Percentiles rank a stretch among this genome's conserved stretches.
These are phyloP conservation scores for Steinernema hermaphroditum DNA, from an alignment of 2,888 invertebrate genomes.

Conservation along the genomic window DNA sequence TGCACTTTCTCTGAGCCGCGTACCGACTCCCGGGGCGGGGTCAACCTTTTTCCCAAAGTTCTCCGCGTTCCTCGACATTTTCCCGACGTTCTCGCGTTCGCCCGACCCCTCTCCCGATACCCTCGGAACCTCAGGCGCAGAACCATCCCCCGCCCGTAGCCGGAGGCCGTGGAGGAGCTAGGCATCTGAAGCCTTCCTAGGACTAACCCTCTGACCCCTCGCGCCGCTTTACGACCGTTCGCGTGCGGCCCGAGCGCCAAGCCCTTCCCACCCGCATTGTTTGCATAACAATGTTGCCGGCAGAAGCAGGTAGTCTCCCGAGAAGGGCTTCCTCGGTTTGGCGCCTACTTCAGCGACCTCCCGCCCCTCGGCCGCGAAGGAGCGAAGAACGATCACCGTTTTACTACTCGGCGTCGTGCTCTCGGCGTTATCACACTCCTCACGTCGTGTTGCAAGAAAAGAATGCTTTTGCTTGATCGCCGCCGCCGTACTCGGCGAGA, in stretches of 20 bases:
- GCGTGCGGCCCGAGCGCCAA: conserved; percentile 1
- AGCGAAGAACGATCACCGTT: conserved; percentile 11
- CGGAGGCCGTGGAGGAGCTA: no score
- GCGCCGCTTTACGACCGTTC: conserved; percentile 8
- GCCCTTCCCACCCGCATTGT: conserved; percentile 24
- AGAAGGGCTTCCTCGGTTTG: background rate
- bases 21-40: background rate
- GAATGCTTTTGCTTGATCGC: conserved; percentile 30
- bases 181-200: no score
- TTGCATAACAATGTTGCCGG: conserved; percentile 14
- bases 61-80: background rate
- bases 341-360: background rate
- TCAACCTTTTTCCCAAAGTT: background rate
- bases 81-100: background rate
- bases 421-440: conserved; percentile 26
- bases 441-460: conserved; percentile 28
- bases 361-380: background rate
- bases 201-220: conserved; percentile 5
- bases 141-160: no score
- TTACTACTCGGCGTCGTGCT: background rate
- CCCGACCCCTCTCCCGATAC: background rate
- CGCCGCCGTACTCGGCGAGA: conserved; percentile 18
- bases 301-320: no score
- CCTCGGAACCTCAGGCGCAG: background rate
- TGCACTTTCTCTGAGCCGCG: conserved; percentile 17